These are phyloP conservation scores for Erythrocercus mccallii DNA, from an alignment of 2,113 vertebrate genomes.

Conservation along the genomic window DNA sequence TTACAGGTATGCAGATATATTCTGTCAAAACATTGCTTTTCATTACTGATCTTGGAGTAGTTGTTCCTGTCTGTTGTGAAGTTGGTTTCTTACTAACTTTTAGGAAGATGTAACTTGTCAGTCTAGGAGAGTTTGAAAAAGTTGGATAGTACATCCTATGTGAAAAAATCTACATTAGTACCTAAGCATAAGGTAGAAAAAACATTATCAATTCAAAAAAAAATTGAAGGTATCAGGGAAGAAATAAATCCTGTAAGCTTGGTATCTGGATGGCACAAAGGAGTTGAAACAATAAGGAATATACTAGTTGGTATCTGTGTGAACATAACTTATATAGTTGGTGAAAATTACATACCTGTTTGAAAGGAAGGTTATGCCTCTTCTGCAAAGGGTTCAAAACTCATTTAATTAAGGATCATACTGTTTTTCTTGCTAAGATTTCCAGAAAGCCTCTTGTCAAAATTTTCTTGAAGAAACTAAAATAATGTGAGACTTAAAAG, in stretches of 20 bases:
- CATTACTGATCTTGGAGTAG: neutral
- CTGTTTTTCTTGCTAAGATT: neutral
- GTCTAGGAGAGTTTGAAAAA: neutral
- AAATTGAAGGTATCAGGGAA: neutral
- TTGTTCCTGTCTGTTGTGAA: neutral
- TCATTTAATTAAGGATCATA: neutral
- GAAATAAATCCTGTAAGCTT: neutral
- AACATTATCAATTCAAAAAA: neutral
- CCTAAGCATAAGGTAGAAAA: neutral
- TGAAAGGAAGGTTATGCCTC: neutral
- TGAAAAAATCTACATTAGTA: neutral
- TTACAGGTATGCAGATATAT: neutral
- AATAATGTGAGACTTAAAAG: neutral
- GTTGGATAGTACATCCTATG: neutral
- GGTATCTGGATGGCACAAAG: neutral
- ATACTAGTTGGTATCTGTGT: neutral
- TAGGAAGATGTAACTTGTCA: neutral
- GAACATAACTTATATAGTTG: neutral
- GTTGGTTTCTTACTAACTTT: neutral
- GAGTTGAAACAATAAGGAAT: neutral
- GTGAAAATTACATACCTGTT: neutral
- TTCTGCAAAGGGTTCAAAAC: neutral
- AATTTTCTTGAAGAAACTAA: neutral
- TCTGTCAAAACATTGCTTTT: constrained; percentile 17
- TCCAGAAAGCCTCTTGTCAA: neutral